Conservation (phyloP, 2,888 invertebrate species). For the Rhogogaster chlorosoma region DNA sequence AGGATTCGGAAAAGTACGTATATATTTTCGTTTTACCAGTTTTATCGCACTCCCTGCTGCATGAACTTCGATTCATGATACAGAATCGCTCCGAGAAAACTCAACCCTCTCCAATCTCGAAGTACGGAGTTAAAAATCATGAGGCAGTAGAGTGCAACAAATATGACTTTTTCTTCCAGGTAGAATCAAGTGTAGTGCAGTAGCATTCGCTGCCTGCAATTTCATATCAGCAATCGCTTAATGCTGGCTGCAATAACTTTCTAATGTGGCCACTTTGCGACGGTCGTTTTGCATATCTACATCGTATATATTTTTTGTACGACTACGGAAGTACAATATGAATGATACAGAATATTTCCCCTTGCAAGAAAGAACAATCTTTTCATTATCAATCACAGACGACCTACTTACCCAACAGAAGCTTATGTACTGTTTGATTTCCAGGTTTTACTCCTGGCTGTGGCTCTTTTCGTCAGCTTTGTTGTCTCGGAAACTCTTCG, state of each 20-base stretch:
- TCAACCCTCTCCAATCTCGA: neutral
- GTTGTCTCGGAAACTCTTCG: conserved; percentile 30
- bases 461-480: conserved; percentile 17
- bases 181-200: neutral
- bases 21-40: neutral
- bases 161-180: neutral
- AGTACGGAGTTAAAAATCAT: neutral
- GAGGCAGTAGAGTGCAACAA: neutral
- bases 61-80: neutral
- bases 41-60: neutral
- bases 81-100: neutral
- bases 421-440: neutral
- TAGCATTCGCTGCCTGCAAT: neutral
- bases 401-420: neutral
- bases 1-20: neutral
- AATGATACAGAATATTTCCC: neutral
- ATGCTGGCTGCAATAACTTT: neutral
- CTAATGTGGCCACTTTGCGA: conserved; percentile 15
- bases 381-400: neutral
- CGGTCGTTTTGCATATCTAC: neutral
- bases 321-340: neutral
- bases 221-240: conserved; percentile 8
- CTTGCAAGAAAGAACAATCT: neutral
- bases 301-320: neutral
- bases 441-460: neutral